Evolutionary conservation across 1,140 invertebrate species (phyloP).

Genomic region (Luehdorfia chinensis): DNA sequence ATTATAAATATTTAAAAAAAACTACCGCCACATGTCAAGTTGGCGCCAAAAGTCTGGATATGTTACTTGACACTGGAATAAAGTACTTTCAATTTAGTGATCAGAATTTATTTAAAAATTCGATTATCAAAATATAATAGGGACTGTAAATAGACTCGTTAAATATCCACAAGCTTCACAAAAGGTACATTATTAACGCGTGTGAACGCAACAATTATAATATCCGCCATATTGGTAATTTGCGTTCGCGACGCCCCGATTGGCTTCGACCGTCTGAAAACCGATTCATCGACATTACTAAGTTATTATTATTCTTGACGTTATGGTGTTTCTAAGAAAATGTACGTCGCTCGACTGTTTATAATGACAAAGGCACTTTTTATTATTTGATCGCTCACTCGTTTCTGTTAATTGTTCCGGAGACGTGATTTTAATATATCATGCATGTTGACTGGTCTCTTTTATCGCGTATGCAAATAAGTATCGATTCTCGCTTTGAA

Average conservation of each 20-base stretch:
- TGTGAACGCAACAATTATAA: conserved; percentile 22
- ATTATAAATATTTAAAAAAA: too few species aligned
- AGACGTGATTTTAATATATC: conserved; percentile 74
- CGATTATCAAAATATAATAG: conserved; percentile 2
- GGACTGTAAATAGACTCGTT: conserved; percentile 12
- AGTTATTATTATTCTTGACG: conserved; percentile 43
- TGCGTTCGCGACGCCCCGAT: conserved; percentile 31
- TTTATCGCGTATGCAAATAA: conserved; percentile 71
- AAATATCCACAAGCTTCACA: conserved; percentile 3
- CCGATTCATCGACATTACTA: conserved; percentile 29
- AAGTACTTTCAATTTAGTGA: too few species aligned
- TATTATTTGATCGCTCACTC: conserved; percentile 71
- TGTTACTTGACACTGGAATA: too few species aligned
- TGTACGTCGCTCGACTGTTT: conserved; percentile 42
- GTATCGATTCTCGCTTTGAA: conserved; percentile 33
- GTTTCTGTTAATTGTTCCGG: conserved; percentile 69
- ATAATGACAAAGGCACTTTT: conserved; percentile 71
- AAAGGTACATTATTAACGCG: conserved; percentile 11
- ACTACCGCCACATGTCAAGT: too few species aligned
- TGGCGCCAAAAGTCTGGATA: too few species aligned
- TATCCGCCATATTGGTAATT: conserved; percentile 40
- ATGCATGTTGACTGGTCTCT: conserved; percentile 60
- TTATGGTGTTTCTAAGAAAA: conserved; percentile 61
- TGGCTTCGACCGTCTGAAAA: conserved; percentile 39
- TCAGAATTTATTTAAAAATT: too few species aligned